phyloP scores from a whole-genome alignment of 2,797 vertebrate species.

The Hyperoplus immaculatus region DNA sequence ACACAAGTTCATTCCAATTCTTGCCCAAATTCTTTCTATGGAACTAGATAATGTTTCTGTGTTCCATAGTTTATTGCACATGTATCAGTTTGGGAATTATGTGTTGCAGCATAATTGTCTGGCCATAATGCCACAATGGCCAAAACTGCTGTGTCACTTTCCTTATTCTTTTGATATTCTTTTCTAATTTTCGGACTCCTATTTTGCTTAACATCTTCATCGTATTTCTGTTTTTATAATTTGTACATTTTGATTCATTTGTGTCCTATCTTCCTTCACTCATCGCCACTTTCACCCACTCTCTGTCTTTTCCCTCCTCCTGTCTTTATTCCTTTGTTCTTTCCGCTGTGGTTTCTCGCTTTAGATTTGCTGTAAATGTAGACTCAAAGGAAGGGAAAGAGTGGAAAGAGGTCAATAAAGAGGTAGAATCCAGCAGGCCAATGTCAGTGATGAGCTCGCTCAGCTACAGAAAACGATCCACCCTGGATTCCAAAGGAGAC shows the following conservation, averaged over 20 bases:
- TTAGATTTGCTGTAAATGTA: slow-evolving; percentile 84
- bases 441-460: slow-evolving; percentile 92
- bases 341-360: slow-evolving; percentile 49
- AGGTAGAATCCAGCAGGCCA: slow-evolving; percentile 86
- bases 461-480: slow-evolving; percentile 93
- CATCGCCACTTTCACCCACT: slow-evolving; percentile 31
- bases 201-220: slow-evolving; percentile 25
- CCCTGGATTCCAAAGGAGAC: slow-evolving; percentile 88
- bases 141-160: neutral
- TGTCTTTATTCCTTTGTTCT: slow-evolving; percentile 60
- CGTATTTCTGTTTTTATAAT: slow-evolving; percentile 36
- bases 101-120: neutral
- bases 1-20: neutral
- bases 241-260: slow-evolving; percentile 46
- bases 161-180: slow-evolving; percentile 15
- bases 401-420: slow-evolving; percentile 81
- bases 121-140: neutral
- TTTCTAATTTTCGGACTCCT: slow-evolving; percentile 25
- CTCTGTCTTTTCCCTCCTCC: slow-evolving; percentile 46
- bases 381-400: slow-evolving; percentile 84
- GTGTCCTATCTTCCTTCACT: slow-evolving; percentile 25
- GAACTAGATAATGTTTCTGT: neutral
- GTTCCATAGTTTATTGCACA: no score
- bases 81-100: neutral
- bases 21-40: neutral